Percentiles rank a stretch among this genome's conserved stretches.
These are phyloP conservation scores for Ceraclea dissimilis DNA, from an alignment of 2,888 invertebrate genomes.

Conservation along the genomic window DNA sequence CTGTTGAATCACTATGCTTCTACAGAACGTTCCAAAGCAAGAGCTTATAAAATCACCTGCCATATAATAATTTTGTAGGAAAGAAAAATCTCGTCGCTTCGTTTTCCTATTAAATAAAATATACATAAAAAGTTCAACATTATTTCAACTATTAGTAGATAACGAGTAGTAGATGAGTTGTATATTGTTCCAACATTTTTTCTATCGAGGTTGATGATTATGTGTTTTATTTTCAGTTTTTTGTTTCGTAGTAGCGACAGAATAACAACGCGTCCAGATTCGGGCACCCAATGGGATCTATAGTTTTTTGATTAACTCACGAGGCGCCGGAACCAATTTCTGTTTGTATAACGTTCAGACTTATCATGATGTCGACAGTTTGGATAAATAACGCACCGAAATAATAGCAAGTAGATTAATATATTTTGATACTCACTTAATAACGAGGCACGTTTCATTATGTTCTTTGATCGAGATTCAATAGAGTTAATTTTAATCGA, in stretches of 20 bases:
- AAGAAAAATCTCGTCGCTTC: no score
- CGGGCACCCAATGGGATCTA: slow-evolving; percentile 10
- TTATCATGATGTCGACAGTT: neutral
- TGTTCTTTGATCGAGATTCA: neutral
- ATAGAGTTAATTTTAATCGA: no score
- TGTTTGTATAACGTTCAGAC: slow-evolving; percentile 22
- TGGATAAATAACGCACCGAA: neutral
- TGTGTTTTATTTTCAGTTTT: neutral
- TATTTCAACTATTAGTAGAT: no score
- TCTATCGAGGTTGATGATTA: neutral
- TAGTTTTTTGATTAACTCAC: slow-evolving; percentile 22
- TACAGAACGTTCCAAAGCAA: neutral
- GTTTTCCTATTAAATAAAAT: no score
- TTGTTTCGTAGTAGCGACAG: no score
- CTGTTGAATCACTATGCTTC: no score
- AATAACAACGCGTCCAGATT: neutral
- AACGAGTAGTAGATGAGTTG: neutral
- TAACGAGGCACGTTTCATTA: neutral
- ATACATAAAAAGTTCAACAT: no score
- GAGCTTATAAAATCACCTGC: neutral
- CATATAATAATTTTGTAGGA: no score
- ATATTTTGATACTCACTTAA: neutral
- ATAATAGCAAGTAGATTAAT: neutral
- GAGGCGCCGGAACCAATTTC: slow-evolving; percentile 24
- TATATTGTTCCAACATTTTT: neutral